These are phyloP conservation scores for Synergus japonicus DNA, from an alignment of 2,888 invertebrate species.

Conservation along the genomic window DNA sequence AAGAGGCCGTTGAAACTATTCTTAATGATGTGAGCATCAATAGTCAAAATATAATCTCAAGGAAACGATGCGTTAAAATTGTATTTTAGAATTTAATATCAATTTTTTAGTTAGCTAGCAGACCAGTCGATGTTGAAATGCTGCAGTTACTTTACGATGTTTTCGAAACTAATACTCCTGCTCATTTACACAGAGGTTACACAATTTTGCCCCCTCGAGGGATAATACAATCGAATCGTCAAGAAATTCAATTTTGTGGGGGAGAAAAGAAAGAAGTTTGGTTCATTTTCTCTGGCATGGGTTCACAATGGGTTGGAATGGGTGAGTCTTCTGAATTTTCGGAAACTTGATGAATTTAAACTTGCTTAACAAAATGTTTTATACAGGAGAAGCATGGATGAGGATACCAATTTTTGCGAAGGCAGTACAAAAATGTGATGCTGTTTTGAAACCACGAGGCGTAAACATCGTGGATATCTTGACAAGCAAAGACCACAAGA, in stretches of 20 bases:
- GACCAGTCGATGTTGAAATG: constrained; percentile 82
- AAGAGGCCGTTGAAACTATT: constrained; percentile 83
- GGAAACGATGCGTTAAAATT: neutral
- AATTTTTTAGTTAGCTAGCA: constrained; percentile 76
- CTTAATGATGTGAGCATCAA: constrained; percentile 80
- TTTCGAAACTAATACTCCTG: constrained; percentile 78
- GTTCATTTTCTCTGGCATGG: constrained; percentile 95
- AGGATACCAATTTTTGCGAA: constrained; percentile 81
- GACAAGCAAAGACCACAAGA: constrained; percentile 81
- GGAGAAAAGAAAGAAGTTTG: constrained; percentile 86
- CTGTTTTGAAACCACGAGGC: constrained; percentile 82
- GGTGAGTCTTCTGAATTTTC: constrained; percentile 20
- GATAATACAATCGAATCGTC: constrained; percentile 71
- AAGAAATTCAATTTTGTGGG: constrained; percentile 81
- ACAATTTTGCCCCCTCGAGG: constrained; percentile 78
- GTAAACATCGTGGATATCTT: constrained; percentile 83
- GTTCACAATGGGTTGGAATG: constrained; percentile 77
- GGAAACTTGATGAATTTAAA: neutral
- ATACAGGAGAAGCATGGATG: constrained; percentile 78
- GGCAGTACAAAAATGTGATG: constrained; percentile 81
- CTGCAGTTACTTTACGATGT: constrained; percentile 81
- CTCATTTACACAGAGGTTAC: constrained; percentile 88
- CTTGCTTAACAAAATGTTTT: neutral
- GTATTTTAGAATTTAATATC: constrained; percentile 23
- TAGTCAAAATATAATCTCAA: neutral